Conservation (phyloP, 2,797 vertebrate species). For the Pipistrellus pygmaeus region DNA sequence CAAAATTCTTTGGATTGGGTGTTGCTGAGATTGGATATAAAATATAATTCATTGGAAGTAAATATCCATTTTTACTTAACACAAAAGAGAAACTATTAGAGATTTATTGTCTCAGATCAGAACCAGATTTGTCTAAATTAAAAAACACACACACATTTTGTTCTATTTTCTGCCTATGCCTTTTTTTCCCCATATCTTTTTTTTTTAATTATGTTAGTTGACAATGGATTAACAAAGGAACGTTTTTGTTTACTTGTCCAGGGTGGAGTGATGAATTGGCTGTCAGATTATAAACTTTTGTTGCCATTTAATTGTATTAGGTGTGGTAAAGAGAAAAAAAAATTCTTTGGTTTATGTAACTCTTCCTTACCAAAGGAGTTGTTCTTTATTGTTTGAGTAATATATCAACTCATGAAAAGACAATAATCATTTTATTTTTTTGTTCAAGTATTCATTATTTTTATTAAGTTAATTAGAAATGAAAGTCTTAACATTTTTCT, state of each 20-base stretch:
- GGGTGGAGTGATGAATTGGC: neutral
- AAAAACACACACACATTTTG: neutral
- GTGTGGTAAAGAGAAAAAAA: constrained; percentile 45
- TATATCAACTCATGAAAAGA: neutral
- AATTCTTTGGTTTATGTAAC: constrained; percentile 35
- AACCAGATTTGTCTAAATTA: constrained; percentile 11
- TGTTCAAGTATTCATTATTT: constrained; percentile 19
- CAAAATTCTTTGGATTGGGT: constrained; percentile 42
- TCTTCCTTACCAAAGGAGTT: constrained; percentile 41
- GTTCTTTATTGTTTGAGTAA: constrained; percentile 48
- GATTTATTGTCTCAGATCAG: constrained; percentile 27
- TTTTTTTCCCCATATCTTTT: neutral
- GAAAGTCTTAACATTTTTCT: constrained; percentile 52
- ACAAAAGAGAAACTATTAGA: neutral
- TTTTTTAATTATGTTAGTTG: constrained; percentile 18
- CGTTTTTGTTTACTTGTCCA: constrained; percentile 45
- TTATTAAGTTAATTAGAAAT: constrained; percentile 43
- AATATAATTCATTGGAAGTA: constrained; percentile 37
- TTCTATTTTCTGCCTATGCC: neutral
- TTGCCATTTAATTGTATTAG: constrained; percentile 57
- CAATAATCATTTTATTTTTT: constrained; percentile 14
- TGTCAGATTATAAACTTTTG: constrained; percentile 44
- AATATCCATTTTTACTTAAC: constrained; percentile 29
- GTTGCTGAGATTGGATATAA: constrained; percentile 27
- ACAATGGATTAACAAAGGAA: neutral